These are phyloP conservation scores for Luffia ferchaultella DNA, from an alignment of 2,888 invertebrate genomes.

Conservation along the genomic window DNA sequence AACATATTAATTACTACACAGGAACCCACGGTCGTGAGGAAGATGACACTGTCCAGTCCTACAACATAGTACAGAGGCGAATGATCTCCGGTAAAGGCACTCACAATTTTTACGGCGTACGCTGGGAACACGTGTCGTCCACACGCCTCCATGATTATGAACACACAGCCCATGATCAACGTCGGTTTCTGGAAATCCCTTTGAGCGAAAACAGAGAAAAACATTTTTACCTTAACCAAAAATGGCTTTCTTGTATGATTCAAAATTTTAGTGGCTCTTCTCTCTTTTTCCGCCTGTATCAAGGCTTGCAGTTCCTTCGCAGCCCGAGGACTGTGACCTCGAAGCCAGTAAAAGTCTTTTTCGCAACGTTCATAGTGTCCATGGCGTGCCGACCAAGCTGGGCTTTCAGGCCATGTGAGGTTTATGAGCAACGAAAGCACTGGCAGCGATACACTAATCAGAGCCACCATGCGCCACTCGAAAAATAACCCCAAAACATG, in stretches of 20 bases:
- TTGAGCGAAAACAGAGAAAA: conserved; percentile 26
- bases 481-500: conserved; percentile 9
- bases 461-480: conserved; percentile 7
- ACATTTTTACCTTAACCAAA: background rate
- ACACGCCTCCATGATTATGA: conserved; percentile 4
- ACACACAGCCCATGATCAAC: conserved; percentile 24
- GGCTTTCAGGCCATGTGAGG: conserved; percentile 11
- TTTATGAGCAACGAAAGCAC: conserved; percentile 1
- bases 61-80: conserved; percentile 21
- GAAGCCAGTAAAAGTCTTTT: conserved; percentile 5
- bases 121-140: conserved; percentile 6
- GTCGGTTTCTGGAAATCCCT: conserved; percentile 35
- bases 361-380: conserved; percentile 4
- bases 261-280: background rate
- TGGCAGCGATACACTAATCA: conserved; percentile 5
- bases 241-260: background rate
- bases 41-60: conserved; percentile 31
- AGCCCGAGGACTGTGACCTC: conserved; percentile 14
- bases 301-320: conserved; percentile 26
- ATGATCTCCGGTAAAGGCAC: background rate
- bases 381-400: conserved; percentile 16
- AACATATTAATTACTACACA: conserved; percentile 28
- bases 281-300: conserved; percentile 26
- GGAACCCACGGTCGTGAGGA: conserved; percentile 24
- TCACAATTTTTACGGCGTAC: conserved; percentile 3